phyloP scores from a whole-genome alignment of 2,797 vertebrate species.

The Nannoperca australis region DNA sequence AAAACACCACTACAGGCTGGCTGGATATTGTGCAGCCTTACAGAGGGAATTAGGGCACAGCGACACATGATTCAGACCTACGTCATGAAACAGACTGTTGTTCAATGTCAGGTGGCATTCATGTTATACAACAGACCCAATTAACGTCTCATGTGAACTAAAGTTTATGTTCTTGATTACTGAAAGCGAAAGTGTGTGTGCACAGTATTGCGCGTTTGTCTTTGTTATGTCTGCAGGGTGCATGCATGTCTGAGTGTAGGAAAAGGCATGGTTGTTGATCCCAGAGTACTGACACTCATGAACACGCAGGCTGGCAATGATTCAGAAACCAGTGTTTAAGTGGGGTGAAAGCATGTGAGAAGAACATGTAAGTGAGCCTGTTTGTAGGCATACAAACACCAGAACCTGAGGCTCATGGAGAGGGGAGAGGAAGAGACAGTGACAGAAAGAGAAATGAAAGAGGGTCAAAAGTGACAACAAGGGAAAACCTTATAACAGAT shows the following conservation, averaged over 20 bases:
- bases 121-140: slow-evolving; percentile 39
- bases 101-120: slow-evolving; percentile 13
- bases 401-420: slow-evolving; percentile 1
- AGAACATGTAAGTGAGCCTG: slow-evolving; percentile 23
- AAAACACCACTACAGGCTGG: slow-evolving; percentile 30
- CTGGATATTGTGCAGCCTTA: slow-evolving; percentile 36
- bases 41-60: slow-evolving; percentile 41
- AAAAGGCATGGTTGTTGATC: slow-evolving; percentile 17
- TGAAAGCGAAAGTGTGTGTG: neutral
- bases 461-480: slow-evolving; percentile 25
- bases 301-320: slow-evolving; percentile 42
- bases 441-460: slow-evolving; percentile 26
- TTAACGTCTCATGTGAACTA: slow-evolving; percentile 6
- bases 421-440: slow-evolving; percentile 27
- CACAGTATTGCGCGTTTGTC: neutral
- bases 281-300: slow-evolving; percentile 27
- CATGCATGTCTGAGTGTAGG: slow-evolving; percentile 10
- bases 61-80: slow-evolving; percentile 51
- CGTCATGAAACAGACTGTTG: slow-evolving; percentile 21
- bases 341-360: slow-evolving; percentile 3
- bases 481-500: slow-evolving; percentile 25
- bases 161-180: neutral
- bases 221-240: neutral
- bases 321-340: slow-evolving; percentile 31
- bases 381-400: slow-evolving; percentile 20